phyloP scores from a whole-genome alignment of 1,140 invertebrate species.

The Lordiphosa stackelbergi region DNA sequence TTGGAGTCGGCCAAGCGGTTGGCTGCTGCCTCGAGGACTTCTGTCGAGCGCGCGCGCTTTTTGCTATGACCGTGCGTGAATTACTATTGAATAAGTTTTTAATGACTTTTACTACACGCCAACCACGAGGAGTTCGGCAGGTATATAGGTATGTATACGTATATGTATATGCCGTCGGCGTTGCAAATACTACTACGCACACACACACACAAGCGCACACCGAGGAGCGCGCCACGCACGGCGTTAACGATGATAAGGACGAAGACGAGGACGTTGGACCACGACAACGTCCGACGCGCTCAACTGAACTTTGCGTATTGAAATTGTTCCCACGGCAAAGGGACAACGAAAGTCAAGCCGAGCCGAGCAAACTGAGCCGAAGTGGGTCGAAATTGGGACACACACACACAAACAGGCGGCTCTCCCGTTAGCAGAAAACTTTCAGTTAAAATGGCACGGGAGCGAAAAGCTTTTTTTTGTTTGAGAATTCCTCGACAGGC shows the following conservation, averaged over 20 bases:
- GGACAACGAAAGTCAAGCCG: slow-evolving; percentile 27
- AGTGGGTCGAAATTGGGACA: slow-evolving; percentile 56
- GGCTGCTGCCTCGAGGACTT: slow-evolving; percentile 16
- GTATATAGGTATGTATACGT: slow-evolving; percentile 18
- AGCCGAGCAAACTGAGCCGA: slow-evolving; percentile 28
- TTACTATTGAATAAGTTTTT: slow-evolving; percentile 74
- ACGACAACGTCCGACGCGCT: slow-evolving; percentile 71
- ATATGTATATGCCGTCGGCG: slow-evolving; percentile 32
- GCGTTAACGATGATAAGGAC: slow-evolving; percentile 28
- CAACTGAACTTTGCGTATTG: slow-evolving; percentile 74
- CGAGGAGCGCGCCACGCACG: slow-evolving; percentile 29
- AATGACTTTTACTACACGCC: slow-evolving; percentile 73
- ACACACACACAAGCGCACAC: slow-evolving; percentile 28
- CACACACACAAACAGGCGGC: slow-evolving; percentile 9
- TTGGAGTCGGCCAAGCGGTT: slow-evolving; percentile 27
- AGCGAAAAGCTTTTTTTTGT: slow-evolving; percentile 56
- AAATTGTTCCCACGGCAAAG: slow-evolving; percentile 46
- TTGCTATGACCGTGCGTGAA: slow-evolving; percentile 42
- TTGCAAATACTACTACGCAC: slow-evolving; percentile 64
- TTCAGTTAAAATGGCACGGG: slow-evolving; percentile 34
- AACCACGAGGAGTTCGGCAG: slow-evolving; percentile 54
- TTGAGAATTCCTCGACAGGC: slow-evolving; percentile 43
- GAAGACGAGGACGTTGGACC: slow-evolving; percentile 24
- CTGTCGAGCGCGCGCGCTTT: slow-evolving; percentile 58
- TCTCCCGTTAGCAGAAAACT: slow-evolving; percentile 41